These are phyloP conservation scores for Anas flavirostris DNA, from an alignment of 2,797 vertebrate genomes.

Conservation along the genomic window DNA sequence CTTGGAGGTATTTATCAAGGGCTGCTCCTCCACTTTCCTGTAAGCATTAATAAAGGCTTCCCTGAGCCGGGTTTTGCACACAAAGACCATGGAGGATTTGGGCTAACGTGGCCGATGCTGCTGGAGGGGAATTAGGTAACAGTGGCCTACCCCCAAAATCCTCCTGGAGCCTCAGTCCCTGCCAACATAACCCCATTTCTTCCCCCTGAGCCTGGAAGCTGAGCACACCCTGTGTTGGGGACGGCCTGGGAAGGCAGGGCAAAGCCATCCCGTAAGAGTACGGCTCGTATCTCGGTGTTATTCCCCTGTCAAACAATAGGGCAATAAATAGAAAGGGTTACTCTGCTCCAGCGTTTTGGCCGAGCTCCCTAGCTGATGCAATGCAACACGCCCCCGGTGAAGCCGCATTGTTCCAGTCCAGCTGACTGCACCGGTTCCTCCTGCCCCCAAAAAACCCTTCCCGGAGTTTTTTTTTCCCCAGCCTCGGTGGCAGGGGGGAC, in stretches of 20 bases:
- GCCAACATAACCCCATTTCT: neutral
- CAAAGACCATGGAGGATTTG: neutral
- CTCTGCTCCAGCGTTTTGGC: neutral
- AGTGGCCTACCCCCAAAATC: neutral
- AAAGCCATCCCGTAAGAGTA: neutral
- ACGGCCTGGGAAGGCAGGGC: neutral
- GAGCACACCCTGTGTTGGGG: neutral
- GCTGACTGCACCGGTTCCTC: neutral
- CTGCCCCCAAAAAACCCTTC: neutral
- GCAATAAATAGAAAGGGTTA: slow-evolving; percentile 57
- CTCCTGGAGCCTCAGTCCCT: neutral
- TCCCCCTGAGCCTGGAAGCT: neutral
- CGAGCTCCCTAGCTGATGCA: slow-evolving; percentile 53
- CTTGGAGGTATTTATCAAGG: neutral
- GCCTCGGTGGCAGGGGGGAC: fast-evolving
- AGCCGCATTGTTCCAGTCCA: neutral
- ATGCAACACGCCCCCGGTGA: neutral
- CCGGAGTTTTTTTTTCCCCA: neutral
- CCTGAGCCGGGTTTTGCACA: neutral
- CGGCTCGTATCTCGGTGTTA: slow-evolving; percentile 10
- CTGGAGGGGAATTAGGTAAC: fast-evolving
- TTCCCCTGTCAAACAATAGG: slow-evolving; percentile 31
- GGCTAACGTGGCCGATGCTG: neutral
- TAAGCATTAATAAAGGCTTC: neutral
- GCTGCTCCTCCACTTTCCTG: neutral